Evolutionary conservation across 2,797 vertebrate genomes (phyloP), one percentile per base, ranked within the genome.

Genomic region (Clarias platycephalus): DNA sequence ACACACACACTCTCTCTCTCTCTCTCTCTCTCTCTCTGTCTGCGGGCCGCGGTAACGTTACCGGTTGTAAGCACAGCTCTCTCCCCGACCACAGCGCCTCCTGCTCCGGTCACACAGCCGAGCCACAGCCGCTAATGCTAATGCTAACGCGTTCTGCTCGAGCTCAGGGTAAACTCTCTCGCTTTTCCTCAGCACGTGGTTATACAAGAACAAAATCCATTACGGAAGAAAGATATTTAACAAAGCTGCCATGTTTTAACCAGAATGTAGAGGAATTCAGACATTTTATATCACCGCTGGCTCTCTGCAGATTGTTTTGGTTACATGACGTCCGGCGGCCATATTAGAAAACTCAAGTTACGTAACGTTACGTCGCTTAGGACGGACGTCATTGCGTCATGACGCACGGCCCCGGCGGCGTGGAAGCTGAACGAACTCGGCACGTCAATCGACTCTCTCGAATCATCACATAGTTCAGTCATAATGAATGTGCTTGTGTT

Each of bases 301-400:
- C 68, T 57, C 70, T 44, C 80, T 80, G 84, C 80, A 49, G 86
- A 31, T 87, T 90, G 89, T 90, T 88, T 88, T 86, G 84, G 76
- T 70, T 85, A 60, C 68, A 82, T 87, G 81, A 37, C 86, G 86
- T 86, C 83, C 68, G 60, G 34, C 67, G 66, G 84, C 85, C 85
- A 83, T 83, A 53, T 24, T 57, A 78, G 78, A 79, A 87, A 31
- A 55, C 26, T 60, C 28, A 31, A 40, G 24, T 72, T 76, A 76
- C 74, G 74, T 57, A 76, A 57, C 53, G 57, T 28, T 1, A 84
- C 85, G 70, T 75, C 31, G 34, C 31, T 2, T 7, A 24, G 44
- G 40, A 13, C 20, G 10, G 18, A 9, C 13, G 20, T 24, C 26
- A 15, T 13, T 3, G 68, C 75, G 85, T 83, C 81, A 86, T 77